Evolutionary conservation across 92 coral and sea anemone genomes (phyloP).

Genomic region (Meandrina meandrites): DNA sequence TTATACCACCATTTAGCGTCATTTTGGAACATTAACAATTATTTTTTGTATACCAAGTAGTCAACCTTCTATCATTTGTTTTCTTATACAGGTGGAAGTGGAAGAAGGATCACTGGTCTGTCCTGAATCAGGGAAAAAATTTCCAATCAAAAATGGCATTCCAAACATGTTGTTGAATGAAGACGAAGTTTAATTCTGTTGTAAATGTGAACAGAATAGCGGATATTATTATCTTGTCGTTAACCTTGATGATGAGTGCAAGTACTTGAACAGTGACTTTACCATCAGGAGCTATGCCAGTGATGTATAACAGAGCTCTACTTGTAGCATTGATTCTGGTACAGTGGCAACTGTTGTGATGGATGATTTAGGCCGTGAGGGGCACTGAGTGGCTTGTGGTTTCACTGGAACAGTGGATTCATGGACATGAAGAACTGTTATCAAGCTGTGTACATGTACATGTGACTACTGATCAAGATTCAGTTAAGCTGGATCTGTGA

Average conservation of each 20-base stretch:
- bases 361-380: not conserved
- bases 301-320: not conserved
- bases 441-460: not conserved
- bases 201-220: not conserved
- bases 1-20: no score
- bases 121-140: conserved; percentile 94
- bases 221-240: not conserved
- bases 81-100: conserved; percentile 78
- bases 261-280: not conserved
- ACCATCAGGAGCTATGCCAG: not conserved
- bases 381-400: not conserved
- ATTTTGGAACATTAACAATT: no score
- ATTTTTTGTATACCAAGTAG: not conserved
- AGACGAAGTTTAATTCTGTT: conserved; percentile 78
- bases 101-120: conserved; percentile 94
- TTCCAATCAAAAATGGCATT: conserved; percentile 96
- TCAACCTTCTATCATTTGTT: not conserved
- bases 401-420: not conserved
- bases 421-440: not conserved
- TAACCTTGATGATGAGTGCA: no score
- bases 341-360: not conserved
- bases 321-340: not conserved
- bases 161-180: conserved; percentile 98
- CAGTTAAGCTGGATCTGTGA: not conserved
- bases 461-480: not conserved